Conservation (phyloP, 2,113 vertebrate genomes). For the Scopus umbretta region DNA sequence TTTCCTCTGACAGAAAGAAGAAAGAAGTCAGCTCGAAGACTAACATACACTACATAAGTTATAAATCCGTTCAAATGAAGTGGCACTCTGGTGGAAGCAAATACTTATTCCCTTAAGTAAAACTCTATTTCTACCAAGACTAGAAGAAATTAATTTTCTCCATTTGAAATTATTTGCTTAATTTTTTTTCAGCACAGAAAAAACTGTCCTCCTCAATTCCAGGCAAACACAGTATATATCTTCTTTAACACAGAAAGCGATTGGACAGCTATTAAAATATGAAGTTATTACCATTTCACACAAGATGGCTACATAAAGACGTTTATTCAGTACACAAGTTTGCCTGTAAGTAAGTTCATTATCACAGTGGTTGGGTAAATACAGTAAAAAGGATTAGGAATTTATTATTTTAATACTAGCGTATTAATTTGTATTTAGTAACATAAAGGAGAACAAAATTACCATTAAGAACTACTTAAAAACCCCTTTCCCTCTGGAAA, state of each 20-base stretch:
- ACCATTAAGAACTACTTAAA: background rate
- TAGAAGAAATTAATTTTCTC: background rate
- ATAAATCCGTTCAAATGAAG: background rate
- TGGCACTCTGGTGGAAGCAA: background rate
- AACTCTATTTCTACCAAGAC: background rate
- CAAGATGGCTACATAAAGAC: background rate
- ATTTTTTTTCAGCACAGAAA: background rate
- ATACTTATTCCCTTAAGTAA: background rate
- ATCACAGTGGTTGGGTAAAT: background rate
- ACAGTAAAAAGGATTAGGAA: background rate
- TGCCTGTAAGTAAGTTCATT: background rate
- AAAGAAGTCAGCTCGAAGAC: background rate
- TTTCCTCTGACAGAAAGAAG: background rate
- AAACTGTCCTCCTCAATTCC: background rate
- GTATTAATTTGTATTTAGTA: background rate
- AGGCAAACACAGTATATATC: background rate
- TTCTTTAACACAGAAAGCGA: background rate
- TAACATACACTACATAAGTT: background rate
- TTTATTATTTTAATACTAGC: background rate
- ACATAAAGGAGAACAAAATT: background rate
- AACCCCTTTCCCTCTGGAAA: background rate
- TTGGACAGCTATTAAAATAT: background rate
- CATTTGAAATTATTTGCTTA: background rate
- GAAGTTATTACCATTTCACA: background rate
- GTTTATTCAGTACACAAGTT: background rate